Base-by-base conservation (phyloP, 2,888 invertebrate species). In the Heliconius aoede region DNA sequence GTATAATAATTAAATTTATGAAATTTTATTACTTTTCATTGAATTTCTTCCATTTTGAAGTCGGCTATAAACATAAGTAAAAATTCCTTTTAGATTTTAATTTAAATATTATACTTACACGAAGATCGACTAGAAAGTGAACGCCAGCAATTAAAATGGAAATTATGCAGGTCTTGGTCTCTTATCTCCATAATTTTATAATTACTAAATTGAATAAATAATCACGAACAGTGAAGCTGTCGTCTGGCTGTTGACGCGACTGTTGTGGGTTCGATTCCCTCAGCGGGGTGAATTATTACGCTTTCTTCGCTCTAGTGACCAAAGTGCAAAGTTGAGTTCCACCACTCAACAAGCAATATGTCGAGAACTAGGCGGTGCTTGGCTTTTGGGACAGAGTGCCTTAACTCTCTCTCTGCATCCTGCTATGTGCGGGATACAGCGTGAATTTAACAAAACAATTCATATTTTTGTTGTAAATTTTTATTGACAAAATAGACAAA, bases 111-210 rank as follows among this genome's bases (percentile, higher is more conserved):
- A 62, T 36, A 46, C 46, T 46, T 65, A 65, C 15, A 65, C 65
- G 24, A 65, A 51, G 65, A 65, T 65, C 36, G 36, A 65, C 65
- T 65, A 65, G 65, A 65, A 65, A 65, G 65, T 65, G 24, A 65
- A 40, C 24, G 65, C 36, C 24, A 8, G 26, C 24, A 65, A 65
- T 65, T 65, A 40, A 65, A 65, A 65, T 65, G 65, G 7, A 40
- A n/a, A 65, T 65, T 40, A 65, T 24, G 36, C 65, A 62, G 62
- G 62, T 62, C 30, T 65, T 36, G 40, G 40, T 65, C 13, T 65
- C 24, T 40, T 40, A 36, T 65, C 36, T 65, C 30, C 40, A 26
- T 65, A 65, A 15, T 24, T 24, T 15, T 15, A 65, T 65, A 65
- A 65, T 65, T 65, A 65, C 65, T 65, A 36, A 65, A 65, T 24